Base-by-base conservation (phyloP, 2,888 invertebrate genomes). In the Caenorhabditis zanzibari region DNA sequence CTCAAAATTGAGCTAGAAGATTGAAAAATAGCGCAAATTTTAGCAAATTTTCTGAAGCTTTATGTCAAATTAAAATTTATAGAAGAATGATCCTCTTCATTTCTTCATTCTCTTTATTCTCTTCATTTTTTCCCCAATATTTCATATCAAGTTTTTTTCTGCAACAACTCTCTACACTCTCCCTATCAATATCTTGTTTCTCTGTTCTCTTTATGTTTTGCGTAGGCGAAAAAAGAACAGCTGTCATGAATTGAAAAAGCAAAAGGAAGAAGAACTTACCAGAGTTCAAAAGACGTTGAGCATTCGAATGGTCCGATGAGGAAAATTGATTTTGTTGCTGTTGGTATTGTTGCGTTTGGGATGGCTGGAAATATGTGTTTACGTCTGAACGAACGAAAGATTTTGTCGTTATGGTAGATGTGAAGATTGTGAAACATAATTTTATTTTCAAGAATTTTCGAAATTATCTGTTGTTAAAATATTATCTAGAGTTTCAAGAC, bases 241-340 rank as follows among this genome's bases (percentile, higher is more conserved):
- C 76, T 69, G 76, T 54, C 61, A 35, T 38, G 41, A 19, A 41
- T 44, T 12, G 7, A 44, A 10, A 16, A 19, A 69, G 44, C 16
- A 49, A 26, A 12, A 28, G 26, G 22, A 71, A 47, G 19, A 56
- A 26, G 19, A 58, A 58, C 81, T 68, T 74, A 74, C 81, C 81
- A 72, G 84, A 74, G 82, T 86, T 86, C 69, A 82, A 80, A 12
- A 84, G 71, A 61, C 82, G 80, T 64, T 80, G 79, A 56, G 84
- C 84, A 76, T 84, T 86, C 54, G 83, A 72, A 26, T 59, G 59
- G 35, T 79, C 71, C 61, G 76, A 73, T 6, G 47, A 47, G 19
- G 47, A 47, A 35, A 75, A 58, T 32, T 76, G 79, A 22, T 82
- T 66, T 26, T 72, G 56, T 68, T 73, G 74, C 26, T 69, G 47